These are phyloP conservation scores for Athalia rosae DNA, from an alignment of 2,888 invertebrate genomes.

Conservation along the genomic window DNA sequence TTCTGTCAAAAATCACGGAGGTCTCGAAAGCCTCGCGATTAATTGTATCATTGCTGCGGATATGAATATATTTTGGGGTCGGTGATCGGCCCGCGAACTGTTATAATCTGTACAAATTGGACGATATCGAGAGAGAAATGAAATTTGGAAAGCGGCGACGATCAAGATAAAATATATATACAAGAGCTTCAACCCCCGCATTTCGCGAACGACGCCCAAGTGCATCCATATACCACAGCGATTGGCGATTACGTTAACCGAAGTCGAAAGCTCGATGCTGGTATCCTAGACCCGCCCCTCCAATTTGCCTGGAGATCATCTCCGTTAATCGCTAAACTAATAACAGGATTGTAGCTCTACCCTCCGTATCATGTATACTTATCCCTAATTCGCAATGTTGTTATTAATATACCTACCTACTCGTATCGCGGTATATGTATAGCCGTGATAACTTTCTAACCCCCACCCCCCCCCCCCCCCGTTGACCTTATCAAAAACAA, in stretches of 20 bases:
- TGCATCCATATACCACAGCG: constrained; percentile 59
- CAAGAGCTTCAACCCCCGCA: constrained; percentile 42
- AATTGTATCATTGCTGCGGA: too few species aligned
- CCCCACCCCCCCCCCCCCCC: too few species aligned
- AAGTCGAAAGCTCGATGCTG: constrained; percentile 61
- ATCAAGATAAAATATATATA: neutral
- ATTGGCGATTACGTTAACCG: constrained; percentile 73
- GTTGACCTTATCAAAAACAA: constrained; percentile 18
- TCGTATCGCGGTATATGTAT: constrained; percentile 11
- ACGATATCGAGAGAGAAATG: neutral
- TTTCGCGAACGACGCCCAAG: constrained; percentile 42
- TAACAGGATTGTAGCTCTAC: constrained; percentile 71
- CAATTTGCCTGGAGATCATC: constrained; percentile 71
- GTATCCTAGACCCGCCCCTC: constrained; percentile 68
- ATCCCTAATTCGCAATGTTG: constrained; percentile 70
- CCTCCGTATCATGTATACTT: constrained; percentile 69
- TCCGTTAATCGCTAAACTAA: constrained; percentile 72
- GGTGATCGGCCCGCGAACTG: too few species aligned
- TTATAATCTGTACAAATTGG: too few species aligned
- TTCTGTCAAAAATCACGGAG: neutral
- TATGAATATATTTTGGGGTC: too few species aligned
- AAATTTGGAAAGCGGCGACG: constrained; percentile 10
- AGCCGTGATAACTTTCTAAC: constrained; percentile 41
- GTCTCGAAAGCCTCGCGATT: too few species aligned
- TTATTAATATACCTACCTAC: constrained; percentile 66